These are phyloP conservation scores for Chesias legatella DNA, from an alignment of 2,888 invertebrate species.

Conservation along the genomic window DNA sequence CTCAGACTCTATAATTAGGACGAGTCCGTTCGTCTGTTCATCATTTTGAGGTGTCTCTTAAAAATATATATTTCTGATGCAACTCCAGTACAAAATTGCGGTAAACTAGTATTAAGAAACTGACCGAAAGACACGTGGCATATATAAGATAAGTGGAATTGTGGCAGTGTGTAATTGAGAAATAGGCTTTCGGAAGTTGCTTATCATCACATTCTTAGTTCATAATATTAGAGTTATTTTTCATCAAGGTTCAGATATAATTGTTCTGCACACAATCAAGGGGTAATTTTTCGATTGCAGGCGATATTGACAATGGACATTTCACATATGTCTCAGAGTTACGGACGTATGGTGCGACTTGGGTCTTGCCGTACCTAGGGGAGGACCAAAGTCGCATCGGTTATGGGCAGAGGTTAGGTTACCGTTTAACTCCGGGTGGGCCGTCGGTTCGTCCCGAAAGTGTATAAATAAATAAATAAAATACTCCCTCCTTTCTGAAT, in stretches of 20 bases:
- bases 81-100: conserved; percentile 4
- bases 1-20: conserved; percentile 15
- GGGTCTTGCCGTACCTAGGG: too few species aligned
- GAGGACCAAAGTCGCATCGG: too few species aligned
- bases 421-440: too few species aligned
- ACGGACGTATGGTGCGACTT: too few species aligned
- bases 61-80: conserved; percentile 22
- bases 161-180: neutral
- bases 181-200: neutral
- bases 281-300: neutral
- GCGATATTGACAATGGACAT: conserved; percentile 1
- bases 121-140: conserved; percentile 2
- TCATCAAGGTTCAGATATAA: too few species aligned
- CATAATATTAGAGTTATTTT: too few species aligned
- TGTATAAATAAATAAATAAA: too few species aligned
- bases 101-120: too few species aligned
- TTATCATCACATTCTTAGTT: too few species aligned
- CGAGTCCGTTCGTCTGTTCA: neutral
- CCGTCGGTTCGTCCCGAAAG: too few species aligned
- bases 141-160: neutral
- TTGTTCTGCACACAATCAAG: neutral
- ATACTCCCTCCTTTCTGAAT: conserved; percentile 1
- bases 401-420: too few species aligned
- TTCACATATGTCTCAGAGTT: too few species aligned
- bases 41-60: conserved; percentile 1